Evolutionary conservation across 2,888 invertebrate species (phyloP).

Genomic region (Dione vanillae): DNA sequence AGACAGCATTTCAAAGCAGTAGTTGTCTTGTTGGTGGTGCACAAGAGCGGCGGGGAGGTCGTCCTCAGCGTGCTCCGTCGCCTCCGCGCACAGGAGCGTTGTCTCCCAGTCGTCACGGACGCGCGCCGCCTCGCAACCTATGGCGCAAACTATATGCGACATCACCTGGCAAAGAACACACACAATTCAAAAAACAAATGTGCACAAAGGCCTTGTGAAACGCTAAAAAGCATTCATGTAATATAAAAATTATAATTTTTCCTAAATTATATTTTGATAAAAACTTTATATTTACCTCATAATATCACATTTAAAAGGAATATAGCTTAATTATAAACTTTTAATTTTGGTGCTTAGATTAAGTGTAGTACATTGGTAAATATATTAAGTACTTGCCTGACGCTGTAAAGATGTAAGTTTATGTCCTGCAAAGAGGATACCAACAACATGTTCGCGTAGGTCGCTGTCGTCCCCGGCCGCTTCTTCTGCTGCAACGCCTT

Average conservation of each 20-base stretch:
- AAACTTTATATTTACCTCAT: no score
- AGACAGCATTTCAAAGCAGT: constrained; percentile 98
- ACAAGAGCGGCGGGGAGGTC: constrained; percentile 62
- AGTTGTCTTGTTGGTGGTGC: constrained; percentile 87
- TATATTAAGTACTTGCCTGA: constrained; percentile 84
- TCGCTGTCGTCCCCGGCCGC: constrained; percentile 82
- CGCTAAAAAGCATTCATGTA: no score
- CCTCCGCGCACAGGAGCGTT: constrained; percentile 64
- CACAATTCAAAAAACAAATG: background rate
- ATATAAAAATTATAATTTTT: no score
- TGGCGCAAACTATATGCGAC: constrained; percentile 95
- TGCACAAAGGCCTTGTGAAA: no score
- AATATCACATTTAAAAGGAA: no score
- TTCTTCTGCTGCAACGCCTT: constrained; percentile 68
- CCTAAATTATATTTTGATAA: no score
- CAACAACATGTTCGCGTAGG: constrained; percentile 97
- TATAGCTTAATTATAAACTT: no score
- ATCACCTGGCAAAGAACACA: constrained; percentile 85
- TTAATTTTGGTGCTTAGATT: no score
- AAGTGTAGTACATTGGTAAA: background rate
- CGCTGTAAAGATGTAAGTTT: constrained; percentile 96
- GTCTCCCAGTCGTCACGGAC: constrained; percentile 96
- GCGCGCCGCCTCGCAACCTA: constrained; percentile 93
- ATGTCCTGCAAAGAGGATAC: constrained; percentile 96
- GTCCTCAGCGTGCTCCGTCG: constrained; percentile 58